Evolutionary conservation across 2,797 vertebrate species (phyloP).

Genomic region (Tenualosa ilisha): DNA sequence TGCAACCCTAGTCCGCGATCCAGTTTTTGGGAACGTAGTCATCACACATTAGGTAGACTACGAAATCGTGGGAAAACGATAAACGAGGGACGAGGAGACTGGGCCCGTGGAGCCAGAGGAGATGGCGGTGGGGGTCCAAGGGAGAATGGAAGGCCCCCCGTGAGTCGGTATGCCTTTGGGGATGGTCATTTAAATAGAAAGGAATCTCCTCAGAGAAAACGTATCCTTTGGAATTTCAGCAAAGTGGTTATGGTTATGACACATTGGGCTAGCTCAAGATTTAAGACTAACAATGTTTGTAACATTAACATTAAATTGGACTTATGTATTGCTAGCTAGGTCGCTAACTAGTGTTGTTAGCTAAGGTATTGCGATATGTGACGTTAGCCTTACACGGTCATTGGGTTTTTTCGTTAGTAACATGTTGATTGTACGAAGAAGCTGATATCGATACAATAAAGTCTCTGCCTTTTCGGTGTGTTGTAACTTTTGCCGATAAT

Average conservation of each 20-base stretch:
- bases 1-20: constrained; percentile 78
- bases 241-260: background rate
- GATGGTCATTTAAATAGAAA: constrained; percentile 71
- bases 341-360: background rate
- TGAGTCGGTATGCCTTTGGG: constrained; percentile 67
- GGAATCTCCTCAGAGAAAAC: constrained; percentile 81
- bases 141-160: constrained; percentile 65
- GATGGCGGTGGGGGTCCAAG: constrained; percentile 49
- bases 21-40: constrained; percentile 94
- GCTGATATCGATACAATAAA: no score
- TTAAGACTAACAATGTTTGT: background rate
- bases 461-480: no score
- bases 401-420: no score
- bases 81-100: constrained; percentile 67
- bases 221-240: constrained; percentile 74
- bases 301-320: background rate
- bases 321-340: background rate
- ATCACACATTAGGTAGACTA: constrained; percentile 85
- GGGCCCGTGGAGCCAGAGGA: constrained; percentile 69
- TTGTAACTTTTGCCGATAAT: no score
- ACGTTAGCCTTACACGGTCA: no score
- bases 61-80: constrained; percentile 81
- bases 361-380: background rate
- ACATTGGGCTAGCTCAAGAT: background rate
- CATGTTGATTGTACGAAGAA: no score